Conservation (phyloP, 2,888 invertebrate species). For the Achlya flavicornis region DNA sequence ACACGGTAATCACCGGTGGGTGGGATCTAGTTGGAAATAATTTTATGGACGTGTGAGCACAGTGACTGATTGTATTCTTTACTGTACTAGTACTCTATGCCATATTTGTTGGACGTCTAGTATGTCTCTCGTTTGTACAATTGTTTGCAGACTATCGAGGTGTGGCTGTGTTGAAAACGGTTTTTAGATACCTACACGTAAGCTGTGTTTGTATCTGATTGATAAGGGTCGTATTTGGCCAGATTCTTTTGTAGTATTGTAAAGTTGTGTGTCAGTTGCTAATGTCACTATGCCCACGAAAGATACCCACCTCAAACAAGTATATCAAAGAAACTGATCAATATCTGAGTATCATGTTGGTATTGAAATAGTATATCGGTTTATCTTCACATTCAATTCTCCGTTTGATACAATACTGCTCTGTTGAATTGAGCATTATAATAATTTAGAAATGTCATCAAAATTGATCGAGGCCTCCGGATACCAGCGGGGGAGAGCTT, state of each 20-base stretch:
- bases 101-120: slow-evolving; percentile 7
- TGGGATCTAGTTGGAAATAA: too few relatives aligned
- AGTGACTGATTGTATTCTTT: not conserved
- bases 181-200: not conserved
- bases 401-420: not conserved
- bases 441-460: too few relatives aligned
- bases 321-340: not conserved
- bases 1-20: too few relatives aligned
- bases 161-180: slow-evolving; percentile 5
- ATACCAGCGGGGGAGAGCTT: too few relatives aligned
- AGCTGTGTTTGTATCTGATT: slow-evolving; percentile 11
- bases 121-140: slow-evolving; percentile 14
- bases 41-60: not conserved
- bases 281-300: not conserved
- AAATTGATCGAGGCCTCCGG: too few relatives aligned
- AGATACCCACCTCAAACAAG: not conserved
- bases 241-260: slow-evolving; percentile 8
- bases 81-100: not conserved
- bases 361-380: not conserved
- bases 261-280: slow-evolving; percentile 4
- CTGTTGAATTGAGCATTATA: not conserved
- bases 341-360: slow-evolving; percentile 1
- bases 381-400: not conserved
- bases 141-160: slow-evolving; percentile 4
- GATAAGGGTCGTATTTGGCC: slow-evolving; percentile 12